Evolutionary conservation across 1,140 invertebrate genomes (phyloP).

Genomic region (Calephelis nemesis): DNA sequence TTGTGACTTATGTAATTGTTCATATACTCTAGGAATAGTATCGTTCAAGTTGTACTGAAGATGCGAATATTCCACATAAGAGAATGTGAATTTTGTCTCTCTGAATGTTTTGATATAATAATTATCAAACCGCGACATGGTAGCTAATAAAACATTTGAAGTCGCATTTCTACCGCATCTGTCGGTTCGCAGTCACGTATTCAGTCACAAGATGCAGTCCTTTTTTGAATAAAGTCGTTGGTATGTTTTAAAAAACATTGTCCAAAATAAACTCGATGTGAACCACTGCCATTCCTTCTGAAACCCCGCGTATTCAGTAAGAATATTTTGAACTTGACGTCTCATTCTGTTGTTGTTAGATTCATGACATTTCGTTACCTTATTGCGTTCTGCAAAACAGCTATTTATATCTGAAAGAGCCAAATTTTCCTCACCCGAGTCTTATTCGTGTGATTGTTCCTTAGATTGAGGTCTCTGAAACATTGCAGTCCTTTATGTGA

Average conservation of each 20-base stretch:
- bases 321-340: slow-evolving; percentile 40
- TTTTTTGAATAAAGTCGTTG: slow-evolving; percentile 41
- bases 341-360: slow-evolving; percentile 42
- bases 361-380: slow-evolving; percentile 38
- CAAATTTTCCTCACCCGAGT: slow-evolving; percentile 30
- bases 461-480: too few species aligned
- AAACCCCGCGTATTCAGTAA: slow-evolving; percentile 33
- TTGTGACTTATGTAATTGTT: too few species aligned
- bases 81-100: too few species aligned
- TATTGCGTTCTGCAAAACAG: slow-evolving; percentile 36
- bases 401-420: slow-evolving; percentile 37
- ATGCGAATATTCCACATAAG: too few species aligned
- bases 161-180: slow-evolving; percentile 34
- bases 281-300: neutral
- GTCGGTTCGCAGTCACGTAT: slow-evolving; percentile 36
- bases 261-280: slow-evolving; percentile 34
- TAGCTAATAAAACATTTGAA: too few species aligned
- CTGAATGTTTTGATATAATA: too few species aligned
- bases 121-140: too few species aligned
- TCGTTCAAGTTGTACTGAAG: too few species aligned
- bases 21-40: too few species aligned
- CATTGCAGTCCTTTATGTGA: too few species aligned
- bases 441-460: too few species aligned
- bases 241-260: slow-evolving; percentile 38
- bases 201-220: slow-evolving; percentile 32